Conservation (phyloP, 2,888 invertebrate species). For the Entomobrya multifasciata region DNA sequence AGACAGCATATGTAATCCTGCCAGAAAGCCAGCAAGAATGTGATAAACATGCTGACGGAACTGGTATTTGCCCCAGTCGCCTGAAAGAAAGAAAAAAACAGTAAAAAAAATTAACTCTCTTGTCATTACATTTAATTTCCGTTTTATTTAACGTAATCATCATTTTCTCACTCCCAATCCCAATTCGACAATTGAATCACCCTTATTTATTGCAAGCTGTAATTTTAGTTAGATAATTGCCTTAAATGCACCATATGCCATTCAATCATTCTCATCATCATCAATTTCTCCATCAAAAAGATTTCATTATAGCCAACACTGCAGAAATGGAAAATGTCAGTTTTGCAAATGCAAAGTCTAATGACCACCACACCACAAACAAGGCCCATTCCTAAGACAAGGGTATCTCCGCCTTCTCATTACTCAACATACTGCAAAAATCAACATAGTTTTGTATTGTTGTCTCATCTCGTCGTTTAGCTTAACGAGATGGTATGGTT, state of each 20-base stretch:
- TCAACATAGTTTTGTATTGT: background rate
- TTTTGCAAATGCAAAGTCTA: too few relatives aligned
- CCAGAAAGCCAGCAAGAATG: conserved; percentile 75
- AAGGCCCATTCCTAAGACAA: too few relatives aligned
- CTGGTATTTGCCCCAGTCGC: conserved; percentile 78
- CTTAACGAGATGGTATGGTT: background rate
- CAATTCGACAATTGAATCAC: background rate
- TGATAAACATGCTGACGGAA: conserved; percentile 77
- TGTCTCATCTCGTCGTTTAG: background rate
- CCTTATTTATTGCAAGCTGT: too few relatives aligned
- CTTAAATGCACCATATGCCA: background rate
- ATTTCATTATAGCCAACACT: too few relatives aligned
- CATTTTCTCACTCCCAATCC: background rate
- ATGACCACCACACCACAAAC: too few relatives aligned
- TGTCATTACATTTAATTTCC: background rate
- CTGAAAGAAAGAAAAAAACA: conserved; percentile 61
- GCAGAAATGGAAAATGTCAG: too few relatives aligned
- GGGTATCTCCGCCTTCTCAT: too few relatives aligned
- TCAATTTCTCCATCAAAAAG: too few relatives aligned
- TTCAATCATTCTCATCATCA: too few relatives aligned
- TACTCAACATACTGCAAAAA: too few relatives aligned
- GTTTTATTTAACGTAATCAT: background rate
- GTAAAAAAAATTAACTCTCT: background rate
- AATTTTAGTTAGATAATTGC: too few relatives aligned
- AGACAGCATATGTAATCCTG: conserved; percentile 78